Evolutionary conservation across 2,888 invertebrate genomes (phyloP).

Genomic region (Troglohyphantes excavatus): DNA sequence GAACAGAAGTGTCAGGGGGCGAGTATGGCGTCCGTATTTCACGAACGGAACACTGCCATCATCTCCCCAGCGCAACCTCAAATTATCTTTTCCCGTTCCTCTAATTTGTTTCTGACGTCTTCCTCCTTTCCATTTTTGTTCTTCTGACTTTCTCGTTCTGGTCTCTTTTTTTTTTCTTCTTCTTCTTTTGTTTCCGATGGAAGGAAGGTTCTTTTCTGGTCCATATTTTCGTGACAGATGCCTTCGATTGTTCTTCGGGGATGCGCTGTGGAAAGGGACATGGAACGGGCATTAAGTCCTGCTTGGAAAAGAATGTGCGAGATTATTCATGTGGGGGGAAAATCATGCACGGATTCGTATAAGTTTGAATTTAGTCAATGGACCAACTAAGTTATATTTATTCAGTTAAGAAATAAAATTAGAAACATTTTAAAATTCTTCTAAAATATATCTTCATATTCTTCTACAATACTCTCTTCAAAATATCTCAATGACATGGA

Average conservation of each 20-base stretch:
- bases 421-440: too few species aligned
- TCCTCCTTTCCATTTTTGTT: slow-evolving; percentile 20
- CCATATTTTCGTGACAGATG: slow-evolving; percentile 24
- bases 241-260: background rate
- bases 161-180: slow-evolving; percentile 1
- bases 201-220: background rate
- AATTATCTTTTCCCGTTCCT: slow-evolving; percentile 52
- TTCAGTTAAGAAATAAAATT: too few species aligned
- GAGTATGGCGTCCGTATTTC: slow-evolving; percentile 42
- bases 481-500: too few species aligned
- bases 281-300: background rate
- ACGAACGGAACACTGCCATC: slow-evolving; percentile 38
- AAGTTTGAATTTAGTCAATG: too few species aligned
- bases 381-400: too few species aligned
- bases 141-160: slow-evolving; percentile 29
- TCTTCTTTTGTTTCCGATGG: background rate
- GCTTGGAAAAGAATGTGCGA: background rate
- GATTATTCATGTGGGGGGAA: too few species aligned
- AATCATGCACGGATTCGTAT: too few species aligned
- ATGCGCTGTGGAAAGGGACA: background rate
- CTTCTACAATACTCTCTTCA: too few species aligned
- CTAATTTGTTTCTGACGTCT: slow-evolving; percentile 55
- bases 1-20: slow-evolving; percentile 52
- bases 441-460: too few species aligned
- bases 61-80: slow-evolving; percentile 29